Conservation (phyloP, 2,113 vertebrate genomes). For the Cebidichthys violaceus region DNA sequence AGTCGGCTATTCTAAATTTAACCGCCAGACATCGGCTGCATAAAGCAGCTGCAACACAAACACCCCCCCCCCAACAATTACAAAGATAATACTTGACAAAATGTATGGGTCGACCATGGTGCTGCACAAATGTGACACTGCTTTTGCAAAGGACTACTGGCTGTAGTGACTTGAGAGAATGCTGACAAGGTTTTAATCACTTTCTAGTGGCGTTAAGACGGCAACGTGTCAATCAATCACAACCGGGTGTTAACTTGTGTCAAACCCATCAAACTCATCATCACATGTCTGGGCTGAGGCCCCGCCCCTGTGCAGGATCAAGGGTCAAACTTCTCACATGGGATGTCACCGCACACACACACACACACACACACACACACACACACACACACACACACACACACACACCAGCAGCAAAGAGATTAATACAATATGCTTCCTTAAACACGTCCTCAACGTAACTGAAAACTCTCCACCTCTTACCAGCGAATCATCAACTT, state of each 20-base stretch:
- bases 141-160: background rate
- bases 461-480: constrained; percentile 45
- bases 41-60: constrained; percentile 40
- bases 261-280: constrained; percentile 17
- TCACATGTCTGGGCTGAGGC: constrained; percentile 6
- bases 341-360: constrained; percentile 3
- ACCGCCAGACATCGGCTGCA: constrained; percentile 29
- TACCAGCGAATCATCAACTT: constrained; percentile 70
- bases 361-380: background rate
- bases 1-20: constrained; percentile 59
- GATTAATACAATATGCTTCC: background rate
- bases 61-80: too few relatives aligned
- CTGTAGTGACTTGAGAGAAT: background rate
- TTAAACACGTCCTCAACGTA: background rate
- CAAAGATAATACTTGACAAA: background rate
- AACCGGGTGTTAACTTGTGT: constrained; percentile 16
- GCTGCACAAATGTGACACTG: background rate
- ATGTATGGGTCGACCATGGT: background rate
- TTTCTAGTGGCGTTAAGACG: constrained; percentile 13
- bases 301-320: constrained; percentile 38
- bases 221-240: constrained; percentile 15
- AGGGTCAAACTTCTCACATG: constrained; percentile 23
- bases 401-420: background rate
- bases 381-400: constrained; percentile 7
- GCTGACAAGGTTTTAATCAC: constrained; percentile 26